Percentiles rank a stretch among this genome's conserved stretches.
These are phyloP conservation scores for Turritopsis dohrnii DNA, from an alignment of 30 jellyfish, hydroid and myxozoan genomes.

Conservation along the genomic window DNA sequence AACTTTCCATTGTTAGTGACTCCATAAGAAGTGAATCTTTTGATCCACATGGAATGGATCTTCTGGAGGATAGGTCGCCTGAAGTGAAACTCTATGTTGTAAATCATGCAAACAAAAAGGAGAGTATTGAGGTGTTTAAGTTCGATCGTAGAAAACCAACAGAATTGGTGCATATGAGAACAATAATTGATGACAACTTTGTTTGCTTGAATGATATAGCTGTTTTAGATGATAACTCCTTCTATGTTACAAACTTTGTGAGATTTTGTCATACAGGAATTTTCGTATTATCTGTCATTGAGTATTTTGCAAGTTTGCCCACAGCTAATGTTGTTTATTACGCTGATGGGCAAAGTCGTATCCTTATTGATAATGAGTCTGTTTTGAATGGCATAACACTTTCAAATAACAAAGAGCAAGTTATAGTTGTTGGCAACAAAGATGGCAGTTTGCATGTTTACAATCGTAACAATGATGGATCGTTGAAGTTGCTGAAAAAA, in stretches of 20 bases:
- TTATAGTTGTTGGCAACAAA: constrained; percentile 40
- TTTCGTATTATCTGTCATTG: background rate
- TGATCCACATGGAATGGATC: constrained; percentile 88
- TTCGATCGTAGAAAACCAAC: constrained; percentile 30
- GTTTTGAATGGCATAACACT: constrained; percentile 65
- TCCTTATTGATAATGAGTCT: constrained; percentile 22
- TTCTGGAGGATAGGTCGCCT: constrained; percentile 32
- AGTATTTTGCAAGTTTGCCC: constrained; percentile 12
- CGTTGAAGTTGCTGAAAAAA: constrained; percentile 16
- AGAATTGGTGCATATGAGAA: constrained; percentile 44
- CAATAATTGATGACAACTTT: constrained; percentile 40
- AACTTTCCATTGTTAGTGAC: constrained; percentile 44
- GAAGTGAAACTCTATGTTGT: constrained; percentile 39
- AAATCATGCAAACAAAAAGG: constrained; percentile 66
- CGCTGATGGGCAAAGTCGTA: constrained; percentile 43
- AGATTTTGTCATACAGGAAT: constrained; percentile 39
- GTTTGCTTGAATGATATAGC: constrained; percentile 74
- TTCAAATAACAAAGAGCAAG: constrained; percentile 44
- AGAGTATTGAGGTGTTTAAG: constrained; percentile 56
- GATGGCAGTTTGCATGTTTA: constrained; percentile 17
- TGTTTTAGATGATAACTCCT: constrained; percentile 46
- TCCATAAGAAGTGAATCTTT: constrained; percentile 18
- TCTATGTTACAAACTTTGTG: constrained; percentile 57
- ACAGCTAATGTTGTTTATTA: constrained; percentile 60
- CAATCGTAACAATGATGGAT: constrained; percentile 34